phyloP scores from a whole-genome alignment of 35 echinoderm and acorn worm genomes.

The Lytechinus pictus region DNA sequence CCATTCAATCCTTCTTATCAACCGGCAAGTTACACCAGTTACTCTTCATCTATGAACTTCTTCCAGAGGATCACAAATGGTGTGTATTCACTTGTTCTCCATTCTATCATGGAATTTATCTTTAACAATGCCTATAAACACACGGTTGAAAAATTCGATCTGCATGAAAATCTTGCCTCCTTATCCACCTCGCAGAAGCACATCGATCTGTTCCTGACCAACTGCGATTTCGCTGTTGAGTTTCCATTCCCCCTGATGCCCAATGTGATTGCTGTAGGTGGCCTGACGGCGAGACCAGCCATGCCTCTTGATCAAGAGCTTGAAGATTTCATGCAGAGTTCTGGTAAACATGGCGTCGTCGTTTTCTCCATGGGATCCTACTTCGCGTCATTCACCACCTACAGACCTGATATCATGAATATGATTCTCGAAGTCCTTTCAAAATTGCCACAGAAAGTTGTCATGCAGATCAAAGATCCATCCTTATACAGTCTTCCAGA shows the following conservation, averaged over 20 bases:
- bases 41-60: neutral
- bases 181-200: neutral
- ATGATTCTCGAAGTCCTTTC: conserved; percentile 43
- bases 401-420: conserved; percentile 32
- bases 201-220: conserved; percentile 25
- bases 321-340: conserved; percentile 67
- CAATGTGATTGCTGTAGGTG: conserved; percentile 66
- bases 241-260: conserved; percentile 70
- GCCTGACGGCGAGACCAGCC: conserved; percentile 41
- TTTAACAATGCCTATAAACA: neutral
- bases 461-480: conserved; percentile 55
- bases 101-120: neutral
- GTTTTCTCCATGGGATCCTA: conserved; percentile 70
- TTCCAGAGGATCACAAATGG: neutral
- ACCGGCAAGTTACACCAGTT: neutral
- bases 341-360: conserved; percentile 74
- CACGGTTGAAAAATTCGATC: conserved; percentile 10
- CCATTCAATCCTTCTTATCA: conserved; percentile 23
- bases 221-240: conserved; percentile 64
- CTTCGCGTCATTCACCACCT: conserved; percentile 21
- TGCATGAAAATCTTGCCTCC: neutral
- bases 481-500: neutral
- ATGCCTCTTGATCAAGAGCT: conserved; percentile 59
- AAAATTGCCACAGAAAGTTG: conserved; percentile 51
- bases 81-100: neutral